Base-by-base conservation (phyloP, 1,140 invertebrate genomes). In the Coptotermes formosanus region DNA sequence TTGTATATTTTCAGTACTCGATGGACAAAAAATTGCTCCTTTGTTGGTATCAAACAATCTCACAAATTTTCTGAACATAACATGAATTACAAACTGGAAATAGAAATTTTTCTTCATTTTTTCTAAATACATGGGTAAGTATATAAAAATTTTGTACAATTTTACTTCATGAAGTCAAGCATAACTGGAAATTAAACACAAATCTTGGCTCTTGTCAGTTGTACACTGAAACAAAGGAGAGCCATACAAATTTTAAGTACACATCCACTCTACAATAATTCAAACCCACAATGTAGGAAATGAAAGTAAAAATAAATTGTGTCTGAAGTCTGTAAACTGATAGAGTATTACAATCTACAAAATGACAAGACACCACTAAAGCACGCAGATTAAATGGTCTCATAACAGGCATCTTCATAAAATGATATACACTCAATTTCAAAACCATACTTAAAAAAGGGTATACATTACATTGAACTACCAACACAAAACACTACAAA, bases 241-340 rank as follows among this genome's bases (percentile, higher is more conserved):
- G 64, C n/a, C 64, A 75, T 16, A n/a, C 64, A 75, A 30, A 75
- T 75, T 75, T 75, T 75, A 75, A 75, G 64, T 75, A 75, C 64
- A 75, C n/a, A 75, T 16, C 14, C 64, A 75, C n/a, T 75, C 25
- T 75, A 75, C 30, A 75, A 64, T 64, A 64, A 19, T 12, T 64
- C 25, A 3, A 23, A n/a, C n/a, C n/a, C n/a, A n/a, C n/a, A n/a
- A 75, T 75, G 14, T 75, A 6, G n/a, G 16, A 75, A 75, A 64
- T n/a, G 9, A n/a, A 75, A 75, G 8, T 8, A 30, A 30, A 30
- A 75, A 75, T 7, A 30, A 30, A 75, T 30, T 75, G 64, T 11
- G 7, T 75, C 64, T 75, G 7, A 75, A 30, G n/a, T 75, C 7
- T n/a, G 64, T 75, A 30, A 75, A 75, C 30, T 30, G 64, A 2